Base-by-base conservation (phyloP, 2,888 invertebrate genomes). In the Amphimallon solstitiale region DNA sequence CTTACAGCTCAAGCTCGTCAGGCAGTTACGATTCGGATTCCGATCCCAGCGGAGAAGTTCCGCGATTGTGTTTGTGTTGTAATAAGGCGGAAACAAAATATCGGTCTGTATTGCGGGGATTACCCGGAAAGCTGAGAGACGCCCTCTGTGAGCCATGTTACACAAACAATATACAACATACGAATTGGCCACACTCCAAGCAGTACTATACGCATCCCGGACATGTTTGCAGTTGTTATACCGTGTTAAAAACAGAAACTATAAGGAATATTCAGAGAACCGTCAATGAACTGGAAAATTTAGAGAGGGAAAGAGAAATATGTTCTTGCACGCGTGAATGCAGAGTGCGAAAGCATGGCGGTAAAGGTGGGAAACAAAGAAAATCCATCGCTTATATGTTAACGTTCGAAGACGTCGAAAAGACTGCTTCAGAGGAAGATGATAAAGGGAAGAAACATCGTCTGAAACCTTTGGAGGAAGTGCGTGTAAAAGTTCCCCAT, bases 251-350 rank as follows among this genome's bases (percentile, higher is more conserved):
- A 63, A 65, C 61, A 1, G 59, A 59, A 59, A 66, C 66, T n/a
- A 38, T 70, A 21, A 34, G 71, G 9, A 56, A 70, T 51, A 73
- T 69, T 9, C 65, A 66, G 35, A 52, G 63, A 14, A 69, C 72
- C 80, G 83, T 75, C 74, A 79, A 84, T 2, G 82, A 83, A 68
- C 79, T 81, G 61, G 83, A 84, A 34, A 80, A 83, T 19, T 74
- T 78, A 35, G 70, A 69, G 67, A 54, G 51, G 6, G 68, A 67
- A 48, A 68, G 66, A n/a, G 56, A 75, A 2, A 54, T 80, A 73
- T 56, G 81, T 61, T 52, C 64, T 73, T 63, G 71, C 79, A 12
- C 40, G 14, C 37, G 62, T 23, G 23, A 34, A 45, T 23, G 15
- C 35, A 62, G 29, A 12, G 38, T 40, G 3, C 48, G 35, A 15